Conservation (phyloP, 2,888 invertebrate genomes). For the Trichopria drosophilae region DNA sequence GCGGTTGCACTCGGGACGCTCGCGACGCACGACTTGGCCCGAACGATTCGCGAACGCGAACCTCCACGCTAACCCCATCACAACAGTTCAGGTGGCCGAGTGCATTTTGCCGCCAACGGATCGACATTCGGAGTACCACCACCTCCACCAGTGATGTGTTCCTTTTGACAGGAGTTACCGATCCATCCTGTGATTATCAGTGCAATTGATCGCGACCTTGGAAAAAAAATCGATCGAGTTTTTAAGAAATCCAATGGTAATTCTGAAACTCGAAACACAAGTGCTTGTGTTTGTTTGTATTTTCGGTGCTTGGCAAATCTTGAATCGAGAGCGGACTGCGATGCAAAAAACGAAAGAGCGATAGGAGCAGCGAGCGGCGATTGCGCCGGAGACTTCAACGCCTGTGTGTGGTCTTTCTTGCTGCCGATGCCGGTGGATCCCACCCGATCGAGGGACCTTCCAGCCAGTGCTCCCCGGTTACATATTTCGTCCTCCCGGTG, state of each 20-base stretch:
- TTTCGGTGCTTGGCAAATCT: constrained; percentile 1
- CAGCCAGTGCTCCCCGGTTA: constrained; percentile 20
- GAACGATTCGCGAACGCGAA: constrained; percentile 6
- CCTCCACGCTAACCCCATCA: neutral
- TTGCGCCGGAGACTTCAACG: constrained; percentile 39
- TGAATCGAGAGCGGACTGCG: constrained; percentile 1
- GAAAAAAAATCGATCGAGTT: neutral
- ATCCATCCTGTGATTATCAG: too few species aligned
- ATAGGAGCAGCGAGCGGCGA: constrained; percentile 4
- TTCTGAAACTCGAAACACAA: too few species aligned
- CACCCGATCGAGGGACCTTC: constrained; percentile 13
- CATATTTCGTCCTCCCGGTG: constrained; percentile 23
- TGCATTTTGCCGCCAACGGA: too few species aligned
- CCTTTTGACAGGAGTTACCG: too few species aligned
- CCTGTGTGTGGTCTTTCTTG: constrained; percentile 47
- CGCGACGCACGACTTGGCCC: too few species aligned
- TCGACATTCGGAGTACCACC: too few species aligned
- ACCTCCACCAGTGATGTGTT: too few species aligned
- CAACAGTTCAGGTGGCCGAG: too few species aligned
- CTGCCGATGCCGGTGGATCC: constrained; percentile 26
- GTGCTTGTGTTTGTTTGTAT: too few species aligned
- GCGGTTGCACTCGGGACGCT: constrained; percentile 34
- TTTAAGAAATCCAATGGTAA: too few species aligned
- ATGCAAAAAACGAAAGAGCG: constrained; percentile 15
- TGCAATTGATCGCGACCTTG: neutral